Conservation (phyloP, 2,797 vertebrate genomes). For the Paramormyrops hopkinsi region DNA sequence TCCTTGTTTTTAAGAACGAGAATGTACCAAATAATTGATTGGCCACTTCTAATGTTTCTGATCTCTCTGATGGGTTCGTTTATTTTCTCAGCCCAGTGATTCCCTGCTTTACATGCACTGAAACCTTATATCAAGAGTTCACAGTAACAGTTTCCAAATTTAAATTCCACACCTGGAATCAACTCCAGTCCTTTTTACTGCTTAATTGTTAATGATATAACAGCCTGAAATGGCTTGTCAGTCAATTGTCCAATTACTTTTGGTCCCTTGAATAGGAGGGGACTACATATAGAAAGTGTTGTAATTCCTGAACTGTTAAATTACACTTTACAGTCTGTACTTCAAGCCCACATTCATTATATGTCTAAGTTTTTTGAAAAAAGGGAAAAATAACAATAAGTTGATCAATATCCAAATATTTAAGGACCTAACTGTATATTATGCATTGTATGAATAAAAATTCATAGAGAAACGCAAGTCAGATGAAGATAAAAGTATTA, state of each 20-base stretch:
- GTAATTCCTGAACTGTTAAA: neutral
- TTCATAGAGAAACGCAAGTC: neutral
- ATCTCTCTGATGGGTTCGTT: neutral
- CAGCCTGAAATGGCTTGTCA: neutral
- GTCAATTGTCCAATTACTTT: neutral
- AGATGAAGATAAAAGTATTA: neutral
- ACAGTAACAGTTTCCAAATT: neutral
- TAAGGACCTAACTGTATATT: neutral
- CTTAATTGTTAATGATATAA: neutral
- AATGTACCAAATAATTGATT: neutral
- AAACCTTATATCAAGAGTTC: neutral
- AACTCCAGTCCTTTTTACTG: neutral
- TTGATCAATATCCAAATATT: neutral
- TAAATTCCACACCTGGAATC: neutral
- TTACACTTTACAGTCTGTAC: neutral
- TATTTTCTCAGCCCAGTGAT: neutral
- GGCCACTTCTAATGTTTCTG: neutral
- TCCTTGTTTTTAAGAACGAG: too few relatives aligned
- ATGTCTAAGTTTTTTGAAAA: neutral
- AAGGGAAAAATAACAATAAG: neutral
- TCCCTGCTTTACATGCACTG: neutral
- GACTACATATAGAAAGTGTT: neutral
- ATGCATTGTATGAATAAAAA: neutral
- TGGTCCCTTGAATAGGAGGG: neutral
- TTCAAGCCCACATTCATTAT: neutral